phyloP scores from a whole-genome alignment of 2,113 vertebrate species.

The Mustelus asterias region DNA sequence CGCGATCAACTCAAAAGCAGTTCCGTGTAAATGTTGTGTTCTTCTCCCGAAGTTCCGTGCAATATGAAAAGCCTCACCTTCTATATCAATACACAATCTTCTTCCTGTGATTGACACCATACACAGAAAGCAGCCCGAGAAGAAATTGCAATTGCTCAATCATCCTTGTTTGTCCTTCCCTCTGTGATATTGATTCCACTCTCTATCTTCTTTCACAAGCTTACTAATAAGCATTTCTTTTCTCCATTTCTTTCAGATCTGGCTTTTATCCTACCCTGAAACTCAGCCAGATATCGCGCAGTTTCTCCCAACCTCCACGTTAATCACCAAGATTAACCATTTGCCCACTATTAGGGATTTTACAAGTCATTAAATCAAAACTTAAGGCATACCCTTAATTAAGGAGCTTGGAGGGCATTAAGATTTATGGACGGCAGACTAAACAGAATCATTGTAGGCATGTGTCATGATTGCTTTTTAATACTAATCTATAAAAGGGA shows the following conservation, averaged over 20 bases:
- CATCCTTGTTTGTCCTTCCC: conserved; percentile 14
- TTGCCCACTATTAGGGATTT: conserved; percentile 8
- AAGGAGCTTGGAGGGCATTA: conserved; percentile 6
- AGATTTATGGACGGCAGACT: conserved; percentile 3
- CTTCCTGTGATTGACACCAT: not conserved
- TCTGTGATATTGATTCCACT: not conserved
- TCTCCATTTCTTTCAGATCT: conserved; percentile 26
- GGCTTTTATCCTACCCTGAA: not conserved
- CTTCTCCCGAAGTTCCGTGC: not conserved
- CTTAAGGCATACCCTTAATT: conserved; percentile 21
- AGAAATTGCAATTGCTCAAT: not conserved
- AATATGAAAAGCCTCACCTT: not conserved
- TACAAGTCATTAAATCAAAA: conserved; percentile 23
- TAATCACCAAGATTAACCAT: not conserved
- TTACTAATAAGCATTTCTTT: not conserved
- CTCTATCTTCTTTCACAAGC: not conserved
- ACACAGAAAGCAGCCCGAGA: not conserved
- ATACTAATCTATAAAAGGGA: conserved; percentile 32
- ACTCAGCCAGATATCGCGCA: not conserved
- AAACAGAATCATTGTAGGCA: conserved; percentile 14
- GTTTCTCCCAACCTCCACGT: not conserved
- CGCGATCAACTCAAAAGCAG: not conserved
- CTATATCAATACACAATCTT: not conserved
- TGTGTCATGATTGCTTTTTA: conserved; percentile 30
- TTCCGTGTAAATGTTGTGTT: not conserved